Percentiles rank a stretch among this genome's conserved stretches.
Evolutionary conservation across 2,113 vertebrate genomes (phyloP).

Genomic region (Mesembrinibis cayennensis): DNA sequence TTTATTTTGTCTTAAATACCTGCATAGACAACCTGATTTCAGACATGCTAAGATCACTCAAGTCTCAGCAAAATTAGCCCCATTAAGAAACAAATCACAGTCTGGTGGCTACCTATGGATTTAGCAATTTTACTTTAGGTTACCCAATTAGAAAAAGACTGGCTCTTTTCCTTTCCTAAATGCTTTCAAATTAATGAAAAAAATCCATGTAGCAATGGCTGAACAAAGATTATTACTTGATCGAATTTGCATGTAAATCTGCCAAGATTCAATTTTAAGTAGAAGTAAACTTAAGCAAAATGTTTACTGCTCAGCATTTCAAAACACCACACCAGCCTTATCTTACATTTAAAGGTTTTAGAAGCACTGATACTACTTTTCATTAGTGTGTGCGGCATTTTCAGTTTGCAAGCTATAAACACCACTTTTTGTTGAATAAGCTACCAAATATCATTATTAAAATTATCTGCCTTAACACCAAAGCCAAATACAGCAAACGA

Average conservation of each 20-base stretch:
- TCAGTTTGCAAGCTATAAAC: neutral
- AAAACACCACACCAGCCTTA: neutral
- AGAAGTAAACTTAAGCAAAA: neutral
- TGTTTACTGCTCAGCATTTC: neutral
- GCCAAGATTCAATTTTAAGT: neutral
- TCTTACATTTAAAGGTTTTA: neutral
- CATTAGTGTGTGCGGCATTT: neutral
- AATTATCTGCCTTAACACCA: neutral
- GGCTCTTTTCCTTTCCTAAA: neutral
- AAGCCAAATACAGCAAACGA: fast-evolving
- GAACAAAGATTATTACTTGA: neutral
- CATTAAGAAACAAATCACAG: neutral
- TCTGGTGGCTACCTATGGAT: neutral
- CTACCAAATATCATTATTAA: neutral
- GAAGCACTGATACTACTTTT: neutral
- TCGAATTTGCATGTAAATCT: neutral
- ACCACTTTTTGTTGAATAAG: neutral
- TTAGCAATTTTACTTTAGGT: neutral
- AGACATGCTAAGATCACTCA: neutral
- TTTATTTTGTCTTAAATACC: neutral
- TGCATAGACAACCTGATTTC: neutral
- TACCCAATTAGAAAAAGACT: slow-evolving; percentile 1
- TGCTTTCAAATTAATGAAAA: slow-evolving; percentile 5
- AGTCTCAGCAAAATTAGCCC: neutral
- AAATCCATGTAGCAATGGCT: neutral